A percentile compares a stretch with the other conserved stretches of the same genome.
These are phyloP conservation scores for Aspidiotus destructor DNA, from an alignment of 2,888 invertebrate genomes.

Conservation along the genomic window DNA sequence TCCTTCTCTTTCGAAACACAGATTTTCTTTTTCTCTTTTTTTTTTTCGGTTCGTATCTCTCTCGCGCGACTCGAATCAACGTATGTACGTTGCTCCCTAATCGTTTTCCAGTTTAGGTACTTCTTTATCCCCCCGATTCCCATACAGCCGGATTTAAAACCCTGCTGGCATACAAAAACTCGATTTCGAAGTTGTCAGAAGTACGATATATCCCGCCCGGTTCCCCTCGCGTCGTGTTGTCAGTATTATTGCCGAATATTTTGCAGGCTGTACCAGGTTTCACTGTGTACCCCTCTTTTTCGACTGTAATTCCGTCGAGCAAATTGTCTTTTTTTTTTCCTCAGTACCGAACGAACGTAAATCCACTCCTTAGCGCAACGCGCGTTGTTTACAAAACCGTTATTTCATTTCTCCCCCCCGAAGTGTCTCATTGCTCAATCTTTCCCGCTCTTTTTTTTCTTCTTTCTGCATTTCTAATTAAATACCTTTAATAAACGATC, in stretches of 20 bases:
- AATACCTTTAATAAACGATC: conserved; percentile 2
- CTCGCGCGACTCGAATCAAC: neutral
- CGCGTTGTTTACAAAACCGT: conserved; percentile 30
- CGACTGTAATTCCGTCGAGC: conserved; percentile 10
- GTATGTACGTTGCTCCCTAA: neutral
- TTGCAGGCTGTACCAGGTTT: conserved; percentile 9
- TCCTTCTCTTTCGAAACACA: too few species aligned
- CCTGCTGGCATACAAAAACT: conserved; percentile 17
- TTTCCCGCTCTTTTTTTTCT: conserved; percentile 1
- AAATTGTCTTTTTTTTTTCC: conserved; percentile 24
- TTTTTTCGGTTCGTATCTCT: neutral
- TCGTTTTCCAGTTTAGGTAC: conserved; percentile 21
- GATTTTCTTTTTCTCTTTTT: too few species aligned
- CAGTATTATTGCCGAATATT: conserved; percentile 1
- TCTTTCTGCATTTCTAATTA: neutral
- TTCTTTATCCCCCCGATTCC: conserved; percentile 15
- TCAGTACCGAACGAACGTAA: conserved; percentile 7
- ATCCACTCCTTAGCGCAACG: conserved; percentile 16
- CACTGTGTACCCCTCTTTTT: neutral
- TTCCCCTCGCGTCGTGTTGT: conserved; percentile 2
- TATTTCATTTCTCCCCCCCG: conserved; percentile 18
- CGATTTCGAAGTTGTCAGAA: conserved; percentile 25
- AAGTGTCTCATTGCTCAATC: neutral
- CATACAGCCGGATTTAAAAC: conserved; percentile 15
- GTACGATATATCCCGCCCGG: conserved; percentile 3